A percentile compares a stretch with the other conserved stretches of the same genome.
phyloP scores from a whole-genome alignment of 1,140 invertebrate genomes.

The Mercenaria mercenaria region DNA sequence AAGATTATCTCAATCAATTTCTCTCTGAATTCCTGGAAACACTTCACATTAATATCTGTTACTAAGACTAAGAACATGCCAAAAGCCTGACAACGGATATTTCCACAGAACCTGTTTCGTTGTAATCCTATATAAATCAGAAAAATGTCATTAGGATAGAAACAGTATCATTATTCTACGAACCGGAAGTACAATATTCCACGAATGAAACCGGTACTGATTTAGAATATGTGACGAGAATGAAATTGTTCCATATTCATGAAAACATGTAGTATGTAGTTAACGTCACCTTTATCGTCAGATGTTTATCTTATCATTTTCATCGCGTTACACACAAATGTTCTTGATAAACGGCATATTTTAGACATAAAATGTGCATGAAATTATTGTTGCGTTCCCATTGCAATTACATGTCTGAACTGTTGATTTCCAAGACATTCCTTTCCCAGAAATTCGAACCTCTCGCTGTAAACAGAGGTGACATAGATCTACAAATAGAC shows the following conservation, averaged over 20 bases:
- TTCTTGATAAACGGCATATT: slow-evolving; percentile 21
- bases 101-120: too few species aligned
- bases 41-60: too few species aligned
- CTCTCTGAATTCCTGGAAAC: too few species aligned
- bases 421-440: background rate
- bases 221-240: background rate
- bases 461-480: slow-evolving; percentile 10
- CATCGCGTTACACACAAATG: slow-evolving; percentile 15
- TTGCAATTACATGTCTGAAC: background rate
- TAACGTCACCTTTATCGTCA: slow-evolving; percentile 28
- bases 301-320: slow-evolving; percentile 10
- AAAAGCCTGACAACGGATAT: too few species aligned
- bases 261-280: background rate
- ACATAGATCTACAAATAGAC: background rate
- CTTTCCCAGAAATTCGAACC: background rate
- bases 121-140: too few species aligned
- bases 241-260: background rate
- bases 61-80: too few species aligned
- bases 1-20: too few species aligned
- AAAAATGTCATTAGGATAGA: too few species aligned
- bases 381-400: slow-evolving; percentile 2
- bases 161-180: too few species aligned
- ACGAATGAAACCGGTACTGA: background rate
- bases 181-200: slow-evolving; percentile 29
- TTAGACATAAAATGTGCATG: slow-evolving; percentile 19